Evolutionary conservation across 37 sponge, comb jelly and placozoan species (phyloP).

Genomic region (Dysidea cf. avara): DNA sequence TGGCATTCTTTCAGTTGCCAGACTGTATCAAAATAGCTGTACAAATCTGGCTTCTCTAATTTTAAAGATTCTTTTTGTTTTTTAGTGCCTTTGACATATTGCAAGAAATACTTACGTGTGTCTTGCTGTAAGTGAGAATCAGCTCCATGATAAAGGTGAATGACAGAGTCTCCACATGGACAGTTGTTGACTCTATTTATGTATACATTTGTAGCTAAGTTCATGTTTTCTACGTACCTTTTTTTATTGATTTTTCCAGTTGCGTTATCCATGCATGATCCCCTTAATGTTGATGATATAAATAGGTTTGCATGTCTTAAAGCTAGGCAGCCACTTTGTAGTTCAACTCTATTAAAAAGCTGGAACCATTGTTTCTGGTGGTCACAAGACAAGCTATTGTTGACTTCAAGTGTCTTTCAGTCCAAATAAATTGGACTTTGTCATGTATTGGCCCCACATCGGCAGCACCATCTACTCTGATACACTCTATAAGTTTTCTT

Average conservation of each 20-base stretch:
- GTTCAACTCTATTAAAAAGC: conserved; percentile 18
- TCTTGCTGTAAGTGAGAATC: background rate
- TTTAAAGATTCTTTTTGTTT: background rate
- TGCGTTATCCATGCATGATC: conserved; percentile 5
- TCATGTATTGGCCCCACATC: conserved; percentile 24
- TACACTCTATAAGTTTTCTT: conserved; percentile 20
- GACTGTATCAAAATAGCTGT: conserved; percentile 7
- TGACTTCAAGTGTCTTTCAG: background rate
- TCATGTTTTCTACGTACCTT: too few relatives aligned
- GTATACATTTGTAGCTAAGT: too few relatives aligned
- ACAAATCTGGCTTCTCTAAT: background rate
- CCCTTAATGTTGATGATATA: background rate
- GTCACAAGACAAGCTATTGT: conserved; percentile 18
- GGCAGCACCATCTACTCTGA: conserved; percentile 30
- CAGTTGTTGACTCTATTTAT: too few relatives aligned
- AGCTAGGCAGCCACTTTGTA: conserved; percentile 7
- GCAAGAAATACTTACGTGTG: background rate
- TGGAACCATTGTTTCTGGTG: background rate
- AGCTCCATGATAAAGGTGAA: background rate
- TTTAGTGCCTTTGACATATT: too few relatives aligned
- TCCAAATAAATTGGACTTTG: conserved; percentile 2
- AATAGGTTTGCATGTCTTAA: conserved; percentile 9
- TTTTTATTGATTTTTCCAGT: conserved; percentile 27
- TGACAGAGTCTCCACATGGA: too few relatives aligned
- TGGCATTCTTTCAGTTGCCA: background rate